Conservation (phyloP, 2,888 invertebrate genomes). For the Cotesia congregata region DNA sequence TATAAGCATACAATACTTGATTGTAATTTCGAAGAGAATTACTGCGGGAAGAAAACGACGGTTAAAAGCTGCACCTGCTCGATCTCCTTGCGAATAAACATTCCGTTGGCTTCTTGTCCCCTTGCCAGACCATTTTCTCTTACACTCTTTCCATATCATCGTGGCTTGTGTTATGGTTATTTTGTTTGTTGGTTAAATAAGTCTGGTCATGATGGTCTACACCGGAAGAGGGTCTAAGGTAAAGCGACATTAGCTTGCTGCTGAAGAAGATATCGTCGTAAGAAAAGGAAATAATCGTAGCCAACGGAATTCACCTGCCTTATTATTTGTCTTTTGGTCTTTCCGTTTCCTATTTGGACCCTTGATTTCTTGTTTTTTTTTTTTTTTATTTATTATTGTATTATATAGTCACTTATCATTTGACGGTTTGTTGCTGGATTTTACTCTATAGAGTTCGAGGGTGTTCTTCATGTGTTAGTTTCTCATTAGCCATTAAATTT, state of each 20-base stretch:
- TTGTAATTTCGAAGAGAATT: background rate
- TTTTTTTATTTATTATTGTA: no score
- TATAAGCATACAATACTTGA: background rate
- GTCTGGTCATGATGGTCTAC: background rate
- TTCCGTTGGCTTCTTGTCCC: conserved; percentile 10
- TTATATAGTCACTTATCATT: no score
- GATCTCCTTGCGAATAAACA: conserved; percentile 10
- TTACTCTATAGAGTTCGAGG: no score
- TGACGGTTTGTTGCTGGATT: no score
- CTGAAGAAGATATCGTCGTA: background rate
- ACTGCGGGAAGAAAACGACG: conserved; percentile 22
- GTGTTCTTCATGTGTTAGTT: no score
- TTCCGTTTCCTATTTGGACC: background rate
- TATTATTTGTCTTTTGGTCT: background rate
- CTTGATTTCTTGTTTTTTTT: no score
- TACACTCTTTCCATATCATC: background rate
- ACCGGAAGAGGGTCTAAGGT: conserved; percentile 29
- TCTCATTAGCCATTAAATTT: background rate
- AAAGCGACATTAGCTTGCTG: conserved; percentile 6
- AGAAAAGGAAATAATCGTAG: conserved; percentile 3
- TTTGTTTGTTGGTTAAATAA: no score
- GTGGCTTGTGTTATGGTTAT: no score
- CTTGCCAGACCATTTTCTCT: background rate
- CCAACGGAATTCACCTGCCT: background rate
- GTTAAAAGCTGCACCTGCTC: conserved; percentile 33